Conservation (phyloP, 2,113 vertebrate species). For the Bothrops jararaca region DNA sequence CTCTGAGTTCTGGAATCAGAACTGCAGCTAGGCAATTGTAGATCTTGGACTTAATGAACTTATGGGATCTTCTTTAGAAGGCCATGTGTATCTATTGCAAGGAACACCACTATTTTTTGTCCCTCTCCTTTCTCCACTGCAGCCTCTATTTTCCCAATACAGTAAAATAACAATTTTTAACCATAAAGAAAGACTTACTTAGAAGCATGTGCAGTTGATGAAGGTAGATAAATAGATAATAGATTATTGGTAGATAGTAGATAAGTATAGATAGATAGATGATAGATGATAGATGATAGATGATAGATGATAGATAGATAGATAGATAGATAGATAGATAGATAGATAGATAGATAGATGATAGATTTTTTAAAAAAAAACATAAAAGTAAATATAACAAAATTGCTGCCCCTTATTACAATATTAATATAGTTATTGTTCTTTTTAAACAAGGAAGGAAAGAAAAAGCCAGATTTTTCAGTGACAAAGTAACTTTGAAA, state of each 20-base stretch:
- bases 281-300: background rate
- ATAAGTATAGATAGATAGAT: background rate
- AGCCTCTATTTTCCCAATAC: background rate
- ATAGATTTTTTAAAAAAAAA: background rate
- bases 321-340: background rate
- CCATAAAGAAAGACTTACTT: background rate
- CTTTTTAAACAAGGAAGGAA: background rate
- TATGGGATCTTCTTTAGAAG: background rate
- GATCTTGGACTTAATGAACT: background rate
- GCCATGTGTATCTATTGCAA: background rate
- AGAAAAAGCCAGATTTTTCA: background rate
- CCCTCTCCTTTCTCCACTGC: background rate
- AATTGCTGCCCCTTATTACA: background rate
- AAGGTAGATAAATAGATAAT: background rate
- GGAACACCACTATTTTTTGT: background rate
- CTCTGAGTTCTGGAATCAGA: background rate
- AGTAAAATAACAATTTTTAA: background rate
- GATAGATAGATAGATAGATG: background rate
- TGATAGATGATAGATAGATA: too few species aligned
- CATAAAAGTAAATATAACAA: background rate
- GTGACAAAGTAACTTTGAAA: background rate
- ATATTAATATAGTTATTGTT: background rate
- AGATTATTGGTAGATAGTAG: too few species aligned
- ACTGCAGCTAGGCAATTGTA: background rate
- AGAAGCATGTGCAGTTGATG: background rate